Percentiles rank a stretch among this genome's conserved stretches.
Evolutionary conservation across 2,113 vertebrate species (phyloP).

Genomic region (Mustela nigripes): DNA sequence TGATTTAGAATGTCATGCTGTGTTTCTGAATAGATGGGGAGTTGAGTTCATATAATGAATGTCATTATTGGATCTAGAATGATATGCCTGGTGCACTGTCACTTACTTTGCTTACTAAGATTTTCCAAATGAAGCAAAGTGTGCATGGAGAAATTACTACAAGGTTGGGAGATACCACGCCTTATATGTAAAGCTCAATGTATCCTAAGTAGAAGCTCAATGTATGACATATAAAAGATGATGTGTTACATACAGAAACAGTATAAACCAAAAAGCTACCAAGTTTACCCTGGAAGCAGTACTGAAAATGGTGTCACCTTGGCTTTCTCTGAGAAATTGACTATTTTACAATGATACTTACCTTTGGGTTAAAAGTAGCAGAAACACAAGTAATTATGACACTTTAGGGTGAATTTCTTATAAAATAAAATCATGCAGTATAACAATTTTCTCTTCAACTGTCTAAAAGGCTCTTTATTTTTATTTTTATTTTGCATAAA

Average conservation of each 20-base stretch:
- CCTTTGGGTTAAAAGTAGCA: background rate
- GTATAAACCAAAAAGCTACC: background rate
- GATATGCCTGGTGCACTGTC: background rate
- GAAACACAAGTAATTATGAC: background rate
- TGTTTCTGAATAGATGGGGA: background rate
- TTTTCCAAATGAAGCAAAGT: background rate
- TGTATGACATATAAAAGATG: background rate
- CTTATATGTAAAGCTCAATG: background rate
- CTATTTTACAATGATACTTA: background rate
- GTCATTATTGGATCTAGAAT: background rate
- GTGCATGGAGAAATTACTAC: background rate
- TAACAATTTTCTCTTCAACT: background rate
- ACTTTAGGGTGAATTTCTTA: background rate
- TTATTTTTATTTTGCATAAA: background rate
- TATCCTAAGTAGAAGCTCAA: background rate
- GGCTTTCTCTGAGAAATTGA: conserved; percentile 10
- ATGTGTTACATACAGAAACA: background rate
- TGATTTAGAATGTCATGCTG: background rate
- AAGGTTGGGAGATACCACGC: background rate
- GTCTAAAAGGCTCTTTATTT: background rate
- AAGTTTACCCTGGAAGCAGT: background rate
- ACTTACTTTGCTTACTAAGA: background rate
- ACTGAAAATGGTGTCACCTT: background rate
- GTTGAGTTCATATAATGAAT: background rate
- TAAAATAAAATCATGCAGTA: background rate